phyloP scores from a whole-genome alignment of 2,888 invertebrate species.

The Hyposoter didymator region DNA sequence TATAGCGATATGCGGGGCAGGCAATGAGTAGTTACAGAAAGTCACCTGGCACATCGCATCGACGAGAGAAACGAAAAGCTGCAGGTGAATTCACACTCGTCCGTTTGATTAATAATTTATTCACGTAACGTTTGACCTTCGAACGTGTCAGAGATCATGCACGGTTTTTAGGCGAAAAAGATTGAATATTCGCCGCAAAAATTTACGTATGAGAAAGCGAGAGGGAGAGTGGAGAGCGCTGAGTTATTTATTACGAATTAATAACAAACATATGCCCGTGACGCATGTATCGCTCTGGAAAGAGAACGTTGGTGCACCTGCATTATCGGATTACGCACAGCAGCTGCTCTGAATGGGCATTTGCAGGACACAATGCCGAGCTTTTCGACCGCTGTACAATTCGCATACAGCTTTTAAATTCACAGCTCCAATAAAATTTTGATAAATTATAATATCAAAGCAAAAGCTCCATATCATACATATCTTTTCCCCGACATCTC shows the following conservation, averaged over 20 bases:
- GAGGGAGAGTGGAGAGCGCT: constrained; percentile 13
- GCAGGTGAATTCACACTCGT: constrained; percentile 55
- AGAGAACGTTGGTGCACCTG: constrained; percentile 74
- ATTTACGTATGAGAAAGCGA: constrained; percentile 12
- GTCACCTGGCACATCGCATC: constrained; percentile 47
- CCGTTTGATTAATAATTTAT: constrained; percentile 58
- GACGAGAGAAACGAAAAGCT: constrained; percentile 34
- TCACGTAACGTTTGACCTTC: constrained; percentile 50
- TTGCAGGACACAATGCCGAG: constrained; percentile 34
- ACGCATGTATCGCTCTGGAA: constrained; percentile 66
- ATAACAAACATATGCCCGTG: constrained; percentile 71
- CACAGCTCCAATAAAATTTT: background rate
- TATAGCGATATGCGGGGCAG: constrained; percentile 25
- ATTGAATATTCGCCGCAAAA: background rate
- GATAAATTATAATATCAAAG: background rate
- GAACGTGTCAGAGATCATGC: constrained; percentile 34
- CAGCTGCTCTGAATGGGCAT: constrained; percentile 72
- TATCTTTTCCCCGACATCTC: background rate
- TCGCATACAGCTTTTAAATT: constrained; percentile 15
- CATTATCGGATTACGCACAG: constrained; percentile 77
- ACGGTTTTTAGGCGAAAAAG: constrained; percentile 25
- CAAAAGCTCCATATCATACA: background rate
- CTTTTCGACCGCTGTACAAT: constrained; percentile 43
- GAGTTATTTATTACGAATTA: constrained; percentile 60
- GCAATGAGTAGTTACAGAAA: background rate